These are phyloP conservation scores for Gallinago jamesoni DNA, from an alignment of 2,113 vertebrate species.

Conservation along the genomic window DNA sequence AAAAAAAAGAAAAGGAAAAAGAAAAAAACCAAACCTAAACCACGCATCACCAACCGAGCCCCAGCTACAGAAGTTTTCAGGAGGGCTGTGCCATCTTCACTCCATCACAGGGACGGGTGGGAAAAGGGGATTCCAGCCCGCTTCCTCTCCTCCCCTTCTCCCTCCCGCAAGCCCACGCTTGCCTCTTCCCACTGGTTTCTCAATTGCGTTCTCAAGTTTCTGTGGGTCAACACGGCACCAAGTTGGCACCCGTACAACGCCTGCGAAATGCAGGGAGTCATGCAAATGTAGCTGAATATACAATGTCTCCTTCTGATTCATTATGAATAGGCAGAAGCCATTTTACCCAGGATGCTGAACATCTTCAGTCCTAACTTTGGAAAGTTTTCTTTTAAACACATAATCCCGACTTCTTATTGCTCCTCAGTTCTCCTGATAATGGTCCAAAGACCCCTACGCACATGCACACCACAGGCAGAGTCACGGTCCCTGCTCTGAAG, in stretches of 20 bases:
- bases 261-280: neutral
- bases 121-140: neutral
- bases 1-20: neutral
- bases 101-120: neutral
- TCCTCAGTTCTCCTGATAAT: neutral
- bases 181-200: conserved; percentile 18
- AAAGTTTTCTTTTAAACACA: neutral
- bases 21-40: neutral
- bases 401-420: neutral
- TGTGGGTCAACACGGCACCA: neutral
- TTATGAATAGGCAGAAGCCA: neutral
- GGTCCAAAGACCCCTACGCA: neutral
- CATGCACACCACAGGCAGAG: fast-evolving
- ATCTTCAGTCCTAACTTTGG: neutral
- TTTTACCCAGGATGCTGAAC: neutral
- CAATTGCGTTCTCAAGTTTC: neutral
- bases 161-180: neutral
- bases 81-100: fast-evolving
- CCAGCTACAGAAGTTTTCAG: neutral
- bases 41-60: neutral
- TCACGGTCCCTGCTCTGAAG: neutral
- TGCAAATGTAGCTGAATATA: neutral
- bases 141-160: neutral
- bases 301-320: neutral
- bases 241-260: neutral